Base-by-base conservation (phyloP, 2,113 vertebrate genomes). In the Neolamprologus brichardi region DNA sequence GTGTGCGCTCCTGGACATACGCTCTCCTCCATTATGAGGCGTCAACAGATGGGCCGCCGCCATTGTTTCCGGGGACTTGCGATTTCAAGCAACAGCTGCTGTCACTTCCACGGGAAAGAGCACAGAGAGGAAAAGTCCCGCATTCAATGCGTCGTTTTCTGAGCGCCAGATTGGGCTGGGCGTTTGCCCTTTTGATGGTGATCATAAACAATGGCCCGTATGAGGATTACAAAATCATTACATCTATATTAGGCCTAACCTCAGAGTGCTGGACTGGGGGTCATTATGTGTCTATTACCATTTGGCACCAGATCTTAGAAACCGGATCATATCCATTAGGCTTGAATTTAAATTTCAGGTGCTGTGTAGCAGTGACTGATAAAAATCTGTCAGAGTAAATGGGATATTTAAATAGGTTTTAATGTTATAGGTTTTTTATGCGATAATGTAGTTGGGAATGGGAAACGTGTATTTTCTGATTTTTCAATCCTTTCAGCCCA, bases 21-120 rank as follows among this genome's bases (percentile, higher is more conserved):
- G 98, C 97, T 94, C 92, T 23, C 90, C 79, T 95, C 97, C 97
- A 97, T 97, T 96, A 97, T 95, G 92, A 95, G 96, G 96, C 97
- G 95, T 97, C 97, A 99, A 98, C 98, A 99, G 98, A 99, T 99
- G 98, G 98, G 97, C 95, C 92, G 81, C 46, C 86, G 87, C 91
- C 95, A 96, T 97, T 97, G 96, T 97, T 94, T 96, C 94, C 93
- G 90, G 83, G 89, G 94, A 95, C 96, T 96, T 95, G 96, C 97
- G 97, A 98, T 97, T 97, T 97, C 96, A 97, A 97, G 97, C 96
- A 95, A 97, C 98, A 99, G 98, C 98, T 99, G 98, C 97, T 97
- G 94, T 96, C 95, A 96, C 95, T 96, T 96, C 94, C 93, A 96
- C 94, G 95, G 94, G 93, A 94, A 95, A 94, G 88, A 89, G 89